phyloP scores from a whole-genome alignment of 2,797 vertebrate species.

The Liparis tanakae region DNA sequence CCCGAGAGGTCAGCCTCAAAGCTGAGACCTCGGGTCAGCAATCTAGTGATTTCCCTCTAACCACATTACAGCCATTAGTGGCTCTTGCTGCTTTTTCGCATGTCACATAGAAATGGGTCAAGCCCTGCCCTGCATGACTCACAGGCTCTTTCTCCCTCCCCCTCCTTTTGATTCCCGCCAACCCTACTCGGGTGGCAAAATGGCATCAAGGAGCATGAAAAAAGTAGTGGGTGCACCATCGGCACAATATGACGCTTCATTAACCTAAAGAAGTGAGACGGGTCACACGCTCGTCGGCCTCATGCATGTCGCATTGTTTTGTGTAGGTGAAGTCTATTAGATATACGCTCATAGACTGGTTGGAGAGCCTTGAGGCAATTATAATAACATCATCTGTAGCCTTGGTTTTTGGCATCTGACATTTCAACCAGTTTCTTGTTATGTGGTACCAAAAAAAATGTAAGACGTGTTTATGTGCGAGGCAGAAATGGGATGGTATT shows the following conservation, averaged over 20 bases:
- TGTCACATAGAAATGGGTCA: constrained; percentile 84
- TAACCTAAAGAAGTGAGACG: constrained; percentile 32
- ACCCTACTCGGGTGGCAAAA: constrained; percentile 71
- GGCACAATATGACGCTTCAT: constrained; percentile 34
- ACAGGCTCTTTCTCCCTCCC: constrained; percentile 54
- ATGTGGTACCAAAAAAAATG: constrained; percentile 14
- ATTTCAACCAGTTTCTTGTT: constrained; percentile 19
- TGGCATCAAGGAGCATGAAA: constrained; percentile 54
- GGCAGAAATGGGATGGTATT: constrained; percentile 26
- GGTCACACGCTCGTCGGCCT: constrained; percentile 11
- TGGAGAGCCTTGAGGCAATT: constrained; percentile 3
- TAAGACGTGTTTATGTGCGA: constrained; percentile 24
- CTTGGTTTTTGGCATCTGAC: constrained; percentile 34
- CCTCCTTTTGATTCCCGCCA: constrained; percentile 61
- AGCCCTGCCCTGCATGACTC: constrained; percentile 73
- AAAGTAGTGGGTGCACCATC: constrained; percentile 53
- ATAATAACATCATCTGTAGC: constrained; percentile 15
- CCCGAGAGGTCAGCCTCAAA: constrained; percentile 68
- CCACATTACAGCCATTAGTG: constrained; percentile 84
- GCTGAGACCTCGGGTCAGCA: constrained; percentile 81
- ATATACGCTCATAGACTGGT: constrained; percentile 8
- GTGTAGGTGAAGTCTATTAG: constrained; percentile 13
- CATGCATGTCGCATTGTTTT: constrained; percentile 11
- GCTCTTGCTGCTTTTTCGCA: constrained; percentile 76
- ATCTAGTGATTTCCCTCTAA: constrained; percentile 83